Conservation (phyloP, 2,888 invertebrate species). For the Ectemnius continuus region DNA sequence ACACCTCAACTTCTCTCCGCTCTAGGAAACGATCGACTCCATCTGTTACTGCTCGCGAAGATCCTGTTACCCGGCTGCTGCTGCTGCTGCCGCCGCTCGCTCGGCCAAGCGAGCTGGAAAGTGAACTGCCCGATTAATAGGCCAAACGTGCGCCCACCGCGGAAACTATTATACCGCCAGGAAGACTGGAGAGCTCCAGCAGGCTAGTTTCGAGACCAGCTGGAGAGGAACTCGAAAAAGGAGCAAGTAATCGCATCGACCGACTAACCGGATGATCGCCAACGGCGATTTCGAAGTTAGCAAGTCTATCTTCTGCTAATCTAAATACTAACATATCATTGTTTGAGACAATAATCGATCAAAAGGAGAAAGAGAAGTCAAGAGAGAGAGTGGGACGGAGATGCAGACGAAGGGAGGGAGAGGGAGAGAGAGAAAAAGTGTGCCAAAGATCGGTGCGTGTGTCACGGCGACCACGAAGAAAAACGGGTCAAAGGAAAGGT, state of each 20-base stretch:
- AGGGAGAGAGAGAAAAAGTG: slow-evolving; percentile 34
- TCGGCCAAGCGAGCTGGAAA: slow-evolving; percentile 55
- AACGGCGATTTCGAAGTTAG: too few species aligned
- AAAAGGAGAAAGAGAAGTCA: background rate
- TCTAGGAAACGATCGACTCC: slow-evolving; percentile 55
- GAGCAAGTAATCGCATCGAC: too few species aligned
- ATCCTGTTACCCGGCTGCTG: slow-evolving; percentile 66
- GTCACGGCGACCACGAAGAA: background rate
- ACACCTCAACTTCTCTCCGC: background rate
- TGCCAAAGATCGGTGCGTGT: slow-evolving; percentile 20
- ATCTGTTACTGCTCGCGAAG: slow-evolving; percentile 37
- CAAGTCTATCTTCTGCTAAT: too few species aligned
- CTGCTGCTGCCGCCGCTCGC: slow-evolving; percentile 35
- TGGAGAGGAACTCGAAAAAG: too few species aligned
- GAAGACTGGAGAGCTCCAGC: too few species aligned
- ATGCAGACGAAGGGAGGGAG: slow-evolving; percentile 6
- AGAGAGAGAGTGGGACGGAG: background rate
- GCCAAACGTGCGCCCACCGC: slow-evolving; percentile 34
- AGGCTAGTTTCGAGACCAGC: too few species aligned
- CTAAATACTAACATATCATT: too few species aligned
- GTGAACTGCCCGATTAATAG: slow-evolving; percentile 63
- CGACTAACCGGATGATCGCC: too few species aligned
- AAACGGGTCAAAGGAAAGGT: slow-evolving; percentile 25
- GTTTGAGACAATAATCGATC: background rate
- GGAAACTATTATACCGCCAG: background rate